Conservation (phyloP, 2,113 vertebrate genomes). For the Typhlomys cinereus region DNA sequence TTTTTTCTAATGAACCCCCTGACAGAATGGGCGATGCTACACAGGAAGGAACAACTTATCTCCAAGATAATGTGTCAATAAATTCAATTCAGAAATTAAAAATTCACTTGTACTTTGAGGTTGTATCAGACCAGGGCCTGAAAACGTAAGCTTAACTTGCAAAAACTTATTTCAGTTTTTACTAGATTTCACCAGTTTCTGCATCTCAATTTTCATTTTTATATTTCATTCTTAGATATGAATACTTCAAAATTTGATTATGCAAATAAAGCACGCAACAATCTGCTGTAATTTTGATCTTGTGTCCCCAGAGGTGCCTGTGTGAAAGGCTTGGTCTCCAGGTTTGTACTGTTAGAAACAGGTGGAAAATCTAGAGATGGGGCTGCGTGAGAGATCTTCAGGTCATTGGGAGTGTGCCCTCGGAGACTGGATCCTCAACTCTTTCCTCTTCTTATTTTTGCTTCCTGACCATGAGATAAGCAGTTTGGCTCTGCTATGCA, state of each 20-base stretch:
- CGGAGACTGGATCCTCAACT: too few relatives aligned
- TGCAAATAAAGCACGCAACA: neutral
- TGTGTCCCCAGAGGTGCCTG: neutral
- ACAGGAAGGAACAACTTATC: neutral
- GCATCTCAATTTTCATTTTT: neutral
- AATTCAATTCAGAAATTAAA: conserved; percentile 12
- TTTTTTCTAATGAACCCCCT: neutral
- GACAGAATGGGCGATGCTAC: neutral
- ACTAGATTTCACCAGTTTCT: neutral
- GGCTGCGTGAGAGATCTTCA: neutral
- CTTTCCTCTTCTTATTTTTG: neutral
- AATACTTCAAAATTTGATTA: neutral
- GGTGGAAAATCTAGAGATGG: neutral
- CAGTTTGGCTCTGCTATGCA: accelerated
- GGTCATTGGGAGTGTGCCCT: neutral
- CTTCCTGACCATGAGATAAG: neutral
- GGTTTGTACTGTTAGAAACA: too few relatives aligned
- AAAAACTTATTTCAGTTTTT: neutral
- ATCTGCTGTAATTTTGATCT: neutral
- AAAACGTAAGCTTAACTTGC: neutral
- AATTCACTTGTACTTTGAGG: neutral
- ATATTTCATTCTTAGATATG: neutral
- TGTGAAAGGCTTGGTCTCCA: neutral
- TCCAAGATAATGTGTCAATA: neutral
- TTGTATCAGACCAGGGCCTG: neutral